These are phyloP conservation scores for Nematostella vectensis DNA, from an alignment of 92 coral and sea anemone species.

Conservation along the genomic window DNA sequence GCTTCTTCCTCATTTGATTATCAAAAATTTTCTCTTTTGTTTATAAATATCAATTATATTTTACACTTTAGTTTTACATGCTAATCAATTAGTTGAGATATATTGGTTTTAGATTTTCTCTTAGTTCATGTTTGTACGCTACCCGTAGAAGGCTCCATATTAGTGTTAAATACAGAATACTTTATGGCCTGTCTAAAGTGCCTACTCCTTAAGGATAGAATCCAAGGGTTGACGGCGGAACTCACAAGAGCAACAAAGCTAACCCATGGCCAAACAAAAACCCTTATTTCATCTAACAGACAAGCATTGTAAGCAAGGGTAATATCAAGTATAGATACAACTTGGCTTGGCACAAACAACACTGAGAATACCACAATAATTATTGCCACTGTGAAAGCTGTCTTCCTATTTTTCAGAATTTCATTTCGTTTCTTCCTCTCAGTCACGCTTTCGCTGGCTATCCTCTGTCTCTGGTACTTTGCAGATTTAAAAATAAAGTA, in stretches of 20 bases:
- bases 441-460: background rate
- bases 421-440: slow-evolving; percentile 5
- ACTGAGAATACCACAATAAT: slow-evolving; percentile 34
- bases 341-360: slow-evolving; percentile 36
- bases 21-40: too few relatives aligned
- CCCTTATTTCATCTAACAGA: slow-evolving; percentile 8
- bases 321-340: slow-evolving; percentile 38
- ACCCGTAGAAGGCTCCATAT: too few relatives aligned
- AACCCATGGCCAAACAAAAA: slow-evolving; percentile 59
- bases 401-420: slow-evolving; percentile 36
- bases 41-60: too few relatives aligned
- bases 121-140: too few relatives aligned
- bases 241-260: slow-evolving; percentile 32
- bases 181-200: slow-evolving; percentile 42
- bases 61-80: too few relatives aligned
- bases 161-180: too few relatives aligned
- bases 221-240: slow-evolving; percentile 68
- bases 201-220: slow-evolving; percentile 44
- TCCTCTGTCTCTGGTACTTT: slow-evolving; percentile 26
- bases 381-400: slow-evolving; percentile 60
- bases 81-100: too few relatives aligned
- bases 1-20: too few relatives aligned
- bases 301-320: slow-evolving; percentile 20
- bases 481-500: slow-evolving; percentile 40
- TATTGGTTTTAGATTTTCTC: too few relatives aligned